phyloP scores from a whole-genome alignment of 1,140 invertebrate species.

The Belonocnema kinseyi region DNA sequence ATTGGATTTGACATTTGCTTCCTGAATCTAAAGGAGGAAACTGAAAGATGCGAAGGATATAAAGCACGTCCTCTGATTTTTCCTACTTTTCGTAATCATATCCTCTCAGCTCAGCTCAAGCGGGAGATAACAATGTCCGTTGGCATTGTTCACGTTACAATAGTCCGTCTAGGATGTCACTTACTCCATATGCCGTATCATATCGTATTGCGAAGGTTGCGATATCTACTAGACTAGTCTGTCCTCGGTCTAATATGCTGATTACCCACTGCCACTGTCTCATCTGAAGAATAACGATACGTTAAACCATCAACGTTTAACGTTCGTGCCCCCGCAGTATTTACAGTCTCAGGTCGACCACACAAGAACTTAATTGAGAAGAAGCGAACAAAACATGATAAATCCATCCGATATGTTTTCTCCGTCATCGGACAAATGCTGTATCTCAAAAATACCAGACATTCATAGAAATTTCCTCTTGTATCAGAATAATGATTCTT shows the following conservation, averaged over 20 bases:
- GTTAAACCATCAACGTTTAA: neutral
- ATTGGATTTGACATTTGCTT: neutral
- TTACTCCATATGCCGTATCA: neutral
- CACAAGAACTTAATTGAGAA: neutral
- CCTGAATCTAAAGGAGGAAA: conserved; percentile 11
- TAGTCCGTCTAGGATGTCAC: conserved; percentile 38
- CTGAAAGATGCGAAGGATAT: neutral
- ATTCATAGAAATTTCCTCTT: too few relatives aligned
- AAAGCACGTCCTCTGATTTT: neutral
- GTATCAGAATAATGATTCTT: too few relatives aligned
- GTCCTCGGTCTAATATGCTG: conserved; percentile 52
- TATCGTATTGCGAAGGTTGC: conserved; percentile 42
- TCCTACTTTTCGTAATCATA: conserved; percentile 13
- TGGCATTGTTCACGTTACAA: conserved; percentile 7
- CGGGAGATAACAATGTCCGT: conserved; percentile 4
- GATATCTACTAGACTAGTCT: conserved; percentile 34
- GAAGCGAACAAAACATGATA: too few relatives aligned
- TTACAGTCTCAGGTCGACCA: conserved; percentile 24
- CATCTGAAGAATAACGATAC: conserved; percentile 24
- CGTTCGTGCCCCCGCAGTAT: conserved; percentile 22
- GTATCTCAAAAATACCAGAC: too few relatives aligned
- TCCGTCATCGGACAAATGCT: too few relatives aligned
- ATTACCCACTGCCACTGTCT: conserved; percentile 37
- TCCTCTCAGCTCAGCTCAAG: neutral
- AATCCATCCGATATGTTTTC: too few relatives aligned